Evolutionary conservation across 2,888 invertebrate genomes (phyloP).

Genomic region (Metalampra italica): DNA sequence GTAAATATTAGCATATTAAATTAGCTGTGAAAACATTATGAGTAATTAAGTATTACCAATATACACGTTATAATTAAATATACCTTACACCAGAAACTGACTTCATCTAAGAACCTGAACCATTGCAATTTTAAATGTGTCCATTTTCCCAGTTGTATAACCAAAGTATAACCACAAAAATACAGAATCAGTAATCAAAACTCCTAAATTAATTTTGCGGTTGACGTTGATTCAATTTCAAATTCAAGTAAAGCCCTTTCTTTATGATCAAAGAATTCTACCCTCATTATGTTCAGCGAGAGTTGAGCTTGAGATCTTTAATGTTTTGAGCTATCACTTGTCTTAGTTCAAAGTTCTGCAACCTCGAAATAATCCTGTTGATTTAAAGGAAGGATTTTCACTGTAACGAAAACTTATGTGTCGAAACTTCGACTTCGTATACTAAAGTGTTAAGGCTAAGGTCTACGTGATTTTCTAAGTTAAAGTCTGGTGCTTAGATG

Average conservation of each 20-base stretch:
- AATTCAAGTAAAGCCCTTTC: neutral
- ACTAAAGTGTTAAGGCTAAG: neutral
- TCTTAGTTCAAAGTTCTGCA: neutral
- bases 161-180: too few relatives aligned
- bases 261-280: neutral
- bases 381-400: slow-evolving; percentile 19
- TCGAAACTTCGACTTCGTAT: slow-evolving; percentile 21
- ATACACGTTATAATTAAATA: too few relatives aligned
- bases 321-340: neutral
- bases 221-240: neutral
- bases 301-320: neutral
- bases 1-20: too few relatives aligned
- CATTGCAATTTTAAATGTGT: too few relatives aligned
- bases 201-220: neutral
- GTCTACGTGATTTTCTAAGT: neutral
- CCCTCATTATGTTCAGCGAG: neutral
- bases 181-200: too few relatives aligned
- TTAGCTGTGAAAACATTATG: too few relatives aligned
- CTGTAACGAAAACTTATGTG: slow-evolving; percentile 27
- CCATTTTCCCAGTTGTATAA: too few relatives aligned
- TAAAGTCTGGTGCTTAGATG: too few relatives aligned
- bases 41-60: too few relatives aligned
- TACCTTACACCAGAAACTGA: too few relatives aligned
- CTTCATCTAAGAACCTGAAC: too few relatives aligned
- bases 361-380: slow-evolving; percentile 16